phyloP scores from a whole-genome alignment of 2,113 vertebrate species.

The Aleadryas rufinucha region DNA sequence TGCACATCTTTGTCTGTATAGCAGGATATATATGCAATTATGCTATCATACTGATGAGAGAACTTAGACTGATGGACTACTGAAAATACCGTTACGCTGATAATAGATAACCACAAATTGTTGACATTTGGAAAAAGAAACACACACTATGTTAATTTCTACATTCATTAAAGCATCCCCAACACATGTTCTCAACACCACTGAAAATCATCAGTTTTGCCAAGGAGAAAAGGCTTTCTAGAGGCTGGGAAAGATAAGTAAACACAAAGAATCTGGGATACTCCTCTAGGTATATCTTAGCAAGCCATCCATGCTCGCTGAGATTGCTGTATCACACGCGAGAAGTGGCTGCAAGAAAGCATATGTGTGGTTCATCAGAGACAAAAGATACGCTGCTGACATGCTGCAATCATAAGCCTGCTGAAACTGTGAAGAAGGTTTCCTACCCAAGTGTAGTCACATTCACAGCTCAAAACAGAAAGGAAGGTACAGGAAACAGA shows the following conservation, averaged over 20 bases:
- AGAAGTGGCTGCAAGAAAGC: background rate
- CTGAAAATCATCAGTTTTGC: background rate
- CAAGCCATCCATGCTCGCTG: background rate
- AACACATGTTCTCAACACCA: background rate
- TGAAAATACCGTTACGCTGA: background rate
- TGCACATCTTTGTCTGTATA: background rate
- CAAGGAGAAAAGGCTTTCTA: background rate
- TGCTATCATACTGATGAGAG: background rate
- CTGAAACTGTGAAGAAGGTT: background rate
- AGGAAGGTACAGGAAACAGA: background rate
- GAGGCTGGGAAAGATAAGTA: background rate
- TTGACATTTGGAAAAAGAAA: slow-evolving; percentile 6
- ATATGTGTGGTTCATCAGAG: background rate
- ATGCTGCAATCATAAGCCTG: background rate
- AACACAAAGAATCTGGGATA: background rate
- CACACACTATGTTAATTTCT: background rate
- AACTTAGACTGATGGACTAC: background rate
- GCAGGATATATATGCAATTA: background rate
- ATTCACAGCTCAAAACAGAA: background rate
- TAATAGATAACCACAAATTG: background rate
- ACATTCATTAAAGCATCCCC: background rate
- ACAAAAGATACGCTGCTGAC: background rate
- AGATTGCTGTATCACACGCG: background rate
- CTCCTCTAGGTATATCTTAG: background rate
- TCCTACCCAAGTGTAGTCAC: background rate